Evolutionary conservation across 2,888 invertebrate species (phyloP).

Genomic region (Cephus spinipes): DNA sequence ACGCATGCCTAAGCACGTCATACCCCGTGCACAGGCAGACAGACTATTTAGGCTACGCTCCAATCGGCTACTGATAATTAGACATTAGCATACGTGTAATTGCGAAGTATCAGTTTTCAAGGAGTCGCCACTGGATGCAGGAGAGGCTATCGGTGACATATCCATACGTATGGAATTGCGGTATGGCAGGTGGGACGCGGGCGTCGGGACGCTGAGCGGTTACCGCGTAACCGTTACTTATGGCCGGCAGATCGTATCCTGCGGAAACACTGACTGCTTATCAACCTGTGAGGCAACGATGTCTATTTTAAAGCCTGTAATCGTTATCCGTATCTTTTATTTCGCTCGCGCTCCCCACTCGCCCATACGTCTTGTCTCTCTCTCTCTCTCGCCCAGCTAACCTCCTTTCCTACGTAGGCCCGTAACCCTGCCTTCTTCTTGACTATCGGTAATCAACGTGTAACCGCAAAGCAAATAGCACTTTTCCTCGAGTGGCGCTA

Average conservation of each 20-base stretch:
- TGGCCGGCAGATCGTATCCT: conserved; percentile 50
- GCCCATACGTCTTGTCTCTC: conserved; percentile 16
- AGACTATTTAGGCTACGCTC: conserved; percentile 5
- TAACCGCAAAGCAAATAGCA: conserved; percentile 45
- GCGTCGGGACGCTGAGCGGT: neutral
- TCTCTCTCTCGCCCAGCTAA: neutral
- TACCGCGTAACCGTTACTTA: conserved; percentile 48
- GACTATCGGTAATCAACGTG: conserved; percentile 43
- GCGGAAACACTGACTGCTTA: conserved; percentile 52
- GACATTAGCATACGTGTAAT: conserved; percentile 25
- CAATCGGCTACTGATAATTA: conserved; percentile 27
- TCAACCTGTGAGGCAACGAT: conserved; percentile 45
- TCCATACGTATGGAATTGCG: conserved; percentile 6
- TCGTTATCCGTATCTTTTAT: conserved; percentile 25
- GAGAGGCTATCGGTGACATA: neutral
- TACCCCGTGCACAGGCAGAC: neutral
- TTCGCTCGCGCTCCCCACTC: conserved; percentile 17
- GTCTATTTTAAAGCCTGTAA: conserved; percentile 38
- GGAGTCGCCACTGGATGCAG: neutral
- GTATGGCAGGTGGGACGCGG: conserved; percentile 18
- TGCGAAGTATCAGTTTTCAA: conserved; percentile 23
- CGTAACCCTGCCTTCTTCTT: neutral
- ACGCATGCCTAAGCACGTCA: neutral
- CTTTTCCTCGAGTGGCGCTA: conserved; percentile 38
- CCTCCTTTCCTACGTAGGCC: neutral